Conservation (phyloP, 2,797 vertebrate genomes). For the Sebastes minor region DNA sequence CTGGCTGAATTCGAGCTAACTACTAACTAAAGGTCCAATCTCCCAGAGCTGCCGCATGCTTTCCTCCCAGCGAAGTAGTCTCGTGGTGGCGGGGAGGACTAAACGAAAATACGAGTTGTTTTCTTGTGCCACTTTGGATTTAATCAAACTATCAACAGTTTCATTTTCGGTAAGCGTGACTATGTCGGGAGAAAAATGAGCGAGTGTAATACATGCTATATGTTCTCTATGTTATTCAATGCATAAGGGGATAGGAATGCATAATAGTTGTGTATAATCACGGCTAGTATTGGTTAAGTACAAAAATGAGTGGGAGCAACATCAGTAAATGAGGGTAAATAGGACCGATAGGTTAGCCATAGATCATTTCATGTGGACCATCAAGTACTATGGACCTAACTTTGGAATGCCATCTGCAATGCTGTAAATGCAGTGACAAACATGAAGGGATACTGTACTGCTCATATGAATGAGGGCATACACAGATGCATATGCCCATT, state of each 20-base stretch:
- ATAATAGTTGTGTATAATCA: constrained; percentile 23
- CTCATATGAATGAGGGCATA: not conserved
- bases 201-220: not conserved
- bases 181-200: not conserved
- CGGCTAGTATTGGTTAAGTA: constrained; percentile 1
- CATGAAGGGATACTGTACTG: not conserved
- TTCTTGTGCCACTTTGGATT: no score
- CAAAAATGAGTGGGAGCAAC: constrained; percentile 11
- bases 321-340: constrained; percentile 48
- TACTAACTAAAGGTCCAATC: no score
- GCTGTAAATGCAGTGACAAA: constrained; percentile 9
- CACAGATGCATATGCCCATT: constrained; percentile 17
- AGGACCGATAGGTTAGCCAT: constrained; percentile 23
- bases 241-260: not conserved
- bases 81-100: no score
- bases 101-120: no score
- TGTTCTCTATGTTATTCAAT: not conserved
- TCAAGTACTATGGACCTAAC: constrained; percentile 57
- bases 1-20: no score
- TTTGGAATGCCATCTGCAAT: constrained; percentile 33
- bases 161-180: not conserved
- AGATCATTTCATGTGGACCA: constrained; percentile 66
- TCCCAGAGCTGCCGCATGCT: no score
- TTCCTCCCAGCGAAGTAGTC: no score
- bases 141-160: not conserved